Evolutionary conservation across 2,888 invertebrate genomes (phyloP).

Genomic region (Tachina fera): DNA sequence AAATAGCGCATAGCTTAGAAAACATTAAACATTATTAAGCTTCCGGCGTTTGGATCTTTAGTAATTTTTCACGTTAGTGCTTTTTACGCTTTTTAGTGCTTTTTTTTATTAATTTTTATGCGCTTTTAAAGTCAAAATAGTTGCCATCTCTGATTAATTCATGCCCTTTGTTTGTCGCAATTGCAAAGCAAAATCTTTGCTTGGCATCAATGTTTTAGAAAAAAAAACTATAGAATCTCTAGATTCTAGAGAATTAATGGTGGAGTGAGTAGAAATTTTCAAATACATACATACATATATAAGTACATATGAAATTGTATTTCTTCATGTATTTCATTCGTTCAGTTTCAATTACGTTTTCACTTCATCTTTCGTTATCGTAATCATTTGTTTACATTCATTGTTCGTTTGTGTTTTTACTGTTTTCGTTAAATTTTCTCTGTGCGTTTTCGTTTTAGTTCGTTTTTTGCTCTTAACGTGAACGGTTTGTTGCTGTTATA

Average conservation of each 20-base stretch:
- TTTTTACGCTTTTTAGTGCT: no score
- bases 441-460: slow-evolving; percentile 61
- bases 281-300: neutral
- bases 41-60: no score
- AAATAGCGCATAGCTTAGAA: no score
- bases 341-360: slow-evolving; percentile 52
- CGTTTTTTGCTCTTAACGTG: slow-evolving; percentile 45
- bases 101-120: no score
- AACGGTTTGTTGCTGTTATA: slow-evolving; percentile 45
- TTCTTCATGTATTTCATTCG: slow-evolving; percentile 11
- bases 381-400: neutral
- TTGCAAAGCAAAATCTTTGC: no score
- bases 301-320: no score
- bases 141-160: no score
- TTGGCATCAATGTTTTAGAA: no score
- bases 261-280: neutral
- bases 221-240: neutral
- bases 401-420: neutral
- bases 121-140: no score
- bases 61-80: no score
- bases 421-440: slow-evolving; percentile 11
- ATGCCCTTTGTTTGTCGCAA: no score
- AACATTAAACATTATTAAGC: no score
- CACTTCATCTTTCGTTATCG: slow-evolving; percentile 11
- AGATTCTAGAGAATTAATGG: neutral